Base-by-base conservation (phyloP, 1,140 invertebrate species). In the Rhynchophorus ferrugineus region DNA sequence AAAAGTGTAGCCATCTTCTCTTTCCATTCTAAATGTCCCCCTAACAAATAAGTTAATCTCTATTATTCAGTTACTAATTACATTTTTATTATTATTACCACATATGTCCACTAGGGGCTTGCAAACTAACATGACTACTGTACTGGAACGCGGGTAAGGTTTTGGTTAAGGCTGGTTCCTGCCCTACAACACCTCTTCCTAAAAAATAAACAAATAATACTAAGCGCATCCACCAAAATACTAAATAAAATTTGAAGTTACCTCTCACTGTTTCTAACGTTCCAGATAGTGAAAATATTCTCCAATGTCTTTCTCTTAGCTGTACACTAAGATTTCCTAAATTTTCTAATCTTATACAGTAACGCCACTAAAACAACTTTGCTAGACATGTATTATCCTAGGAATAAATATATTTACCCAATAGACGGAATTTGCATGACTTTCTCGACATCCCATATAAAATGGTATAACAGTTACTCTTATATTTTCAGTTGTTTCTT, bases 71-170 rank as follows among this genome's bases (percentile, higher is more conserved):
- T 50, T 9, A 35, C 17, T 9, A 8, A n/a, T 34, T 20, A 21
- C 9, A 36, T 16, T 5, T 13, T 13, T 17, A 29, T 14, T 45
- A 33, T 24, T 33, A 47, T 71, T 73, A 90, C 95, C 94, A 97
- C 94, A 98, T 98, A 66, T 97, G 93, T 22, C 95, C 95, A 72
- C 90, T 93, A n/a, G 93, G 91, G 39, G 93, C 92, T 73, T 97
- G 93, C 45, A 98, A 75, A 60, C 89, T 93, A 20, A 98, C 91
- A 72, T 98, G 94, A 71, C 90, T 94, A 67, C 88, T 92, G 69
- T 98, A 98, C 72, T 98, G 95, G 76, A 97, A 98, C 59, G 93
- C 93, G 42, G 94, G 94, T 56, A 89, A 78, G 34, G 80, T 76
- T 59, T 84, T 82, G 6, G 89, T 91, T 33, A 98, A 77, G 43